Conservation (phyloP, 2,797 vertebrate species). For the Helarctos malayanus region DNA sequence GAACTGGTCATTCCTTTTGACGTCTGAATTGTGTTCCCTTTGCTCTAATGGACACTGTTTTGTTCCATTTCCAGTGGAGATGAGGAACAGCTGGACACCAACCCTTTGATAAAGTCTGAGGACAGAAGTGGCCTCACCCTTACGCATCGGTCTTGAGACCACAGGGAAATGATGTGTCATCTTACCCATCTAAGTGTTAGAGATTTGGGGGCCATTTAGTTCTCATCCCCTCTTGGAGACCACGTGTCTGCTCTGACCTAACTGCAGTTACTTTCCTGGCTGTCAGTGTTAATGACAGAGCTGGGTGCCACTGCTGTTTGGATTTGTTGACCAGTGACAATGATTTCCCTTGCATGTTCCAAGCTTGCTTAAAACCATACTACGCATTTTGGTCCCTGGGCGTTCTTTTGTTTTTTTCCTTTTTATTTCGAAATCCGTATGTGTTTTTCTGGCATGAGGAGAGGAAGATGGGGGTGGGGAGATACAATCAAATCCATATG, state of each 20-base stretch:
- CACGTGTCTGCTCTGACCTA: background rate
- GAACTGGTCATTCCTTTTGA: conserved; percentile 62
- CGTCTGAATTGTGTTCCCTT: conserved; percentile 35
- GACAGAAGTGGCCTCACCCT: conserved; percentile 1
- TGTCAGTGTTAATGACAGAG: conserved; percentile 45
- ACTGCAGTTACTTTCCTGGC: conserved; percentile 30
- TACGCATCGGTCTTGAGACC: background rate
- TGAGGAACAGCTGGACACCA: conserved; percentile 69
- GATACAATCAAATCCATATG: conserved; percentile 74
- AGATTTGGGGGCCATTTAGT: conserved; percentile 67
- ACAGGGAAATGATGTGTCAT: background rate
- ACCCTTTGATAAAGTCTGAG: conserved; percentile 61
- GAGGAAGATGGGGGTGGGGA: conserved; percentile 53
- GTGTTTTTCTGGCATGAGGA: conserved; percentile 61
- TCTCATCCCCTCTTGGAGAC: background rate
- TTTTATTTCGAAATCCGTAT: conserved; percentile 71
- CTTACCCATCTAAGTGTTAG: background rate
- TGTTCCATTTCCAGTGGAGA: conserved; percentile 40
- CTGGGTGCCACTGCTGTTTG: conserved; percentile 45
- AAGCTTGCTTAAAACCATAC: conserved; percentile 48
- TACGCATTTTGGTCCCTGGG: background rate
- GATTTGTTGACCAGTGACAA: conserved; percentile 48
- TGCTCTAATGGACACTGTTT: background rate
- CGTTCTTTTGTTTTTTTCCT: background rate
- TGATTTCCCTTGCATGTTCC: conserved; percentile 52